Evolutionary conservation across 2,113 vertebrate genomes (phyloP).

Genomic region (Gnathonemus longibarbis): DNA sequence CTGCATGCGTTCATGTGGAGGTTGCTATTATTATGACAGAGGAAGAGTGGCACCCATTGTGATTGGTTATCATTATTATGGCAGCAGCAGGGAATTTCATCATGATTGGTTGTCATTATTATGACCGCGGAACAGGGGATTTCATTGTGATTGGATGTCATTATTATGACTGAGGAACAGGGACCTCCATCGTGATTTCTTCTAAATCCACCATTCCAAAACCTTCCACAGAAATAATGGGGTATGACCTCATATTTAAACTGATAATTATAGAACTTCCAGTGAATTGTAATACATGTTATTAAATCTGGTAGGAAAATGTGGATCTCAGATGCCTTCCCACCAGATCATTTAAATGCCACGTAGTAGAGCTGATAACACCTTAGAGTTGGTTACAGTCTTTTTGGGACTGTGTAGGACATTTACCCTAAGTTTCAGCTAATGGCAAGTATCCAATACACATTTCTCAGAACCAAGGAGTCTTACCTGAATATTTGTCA

Average conservation of each 20-base stretch:
- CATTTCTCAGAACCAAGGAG: constrained; percentile 20
- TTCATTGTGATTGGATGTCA: not conserved
- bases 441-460: constrained; percentile 18
- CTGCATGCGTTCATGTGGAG: not conserved
- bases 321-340: not conserved
- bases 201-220: not conserved
- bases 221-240: not conserved
- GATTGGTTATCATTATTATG: not conserved
- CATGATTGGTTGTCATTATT: not conserved
- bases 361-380: not conserved
- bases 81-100: not conserved
- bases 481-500: constrained; percentile 25
- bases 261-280: not conserved
- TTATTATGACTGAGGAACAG: not conserved
- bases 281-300: not conserved
- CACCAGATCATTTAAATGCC: not conserved
- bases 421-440: not conserved
- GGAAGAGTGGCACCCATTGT: not conserved
- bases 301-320: not conserved
- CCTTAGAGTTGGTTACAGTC: not conserved
- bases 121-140: not conserved
- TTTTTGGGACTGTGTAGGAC: not conserved
- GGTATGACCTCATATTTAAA: not conserved
- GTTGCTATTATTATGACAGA: not conserved
- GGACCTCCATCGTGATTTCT: not conserved